Evolutionary conservation across 92 coral and sea anemone species (phyloP), one percentile per base, ranked within the genome.

Genomic region (Umimayanthus kanabou): DNA sequence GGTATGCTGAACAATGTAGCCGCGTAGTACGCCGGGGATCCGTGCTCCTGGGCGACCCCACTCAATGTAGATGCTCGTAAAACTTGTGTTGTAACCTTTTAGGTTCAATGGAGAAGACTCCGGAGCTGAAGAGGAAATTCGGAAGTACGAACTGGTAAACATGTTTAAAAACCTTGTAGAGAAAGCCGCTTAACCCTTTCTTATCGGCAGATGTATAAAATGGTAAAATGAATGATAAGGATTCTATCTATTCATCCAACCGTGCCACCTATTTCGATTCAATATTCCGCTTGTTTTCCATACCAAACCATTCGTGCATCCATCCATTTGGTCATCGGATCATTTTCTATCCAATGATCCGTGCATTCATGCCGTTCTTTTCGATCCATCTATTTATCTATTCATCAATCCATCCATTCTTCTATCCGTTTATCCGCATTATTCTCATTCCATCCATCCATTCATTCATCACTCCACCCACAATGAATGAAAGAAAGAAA

Each of bases 1-100:
- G 50, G 50, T 75, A 22, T 16, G 39, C 50, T 39, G 79, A 75
- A 75, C 47, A 33, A 75, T n/a, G 49, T 75, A 75, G 15, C 79
- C 79, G 11, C 23, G 79, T 75, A 75, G 79, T 75, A 39, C 16
- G 15, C 79, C 79, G n/a, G 79, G 79, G 23, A 39, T 39, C 30
- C 5, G 29, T 23, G 69, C 4, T 43, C 25, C 79, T 39, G 79
- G 79, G 79, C 29, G 79, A 39, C 39, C 79, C 79, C 79, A 75
- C 53, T 39, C 26, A 11, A 75, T 75, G 79, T 20, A 16, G 5
- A 75, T 75, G 25, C 79, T 75, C 45, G 79, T 37, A 75, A 33
- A 75, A 10, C 79, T 75, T 75, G 79, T 75, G 47, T 75, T 75
- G 30, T 75, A 9, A 14, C 79, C 79, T 15, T 16, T 75, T 4